Base-by-base conservation (phyloP, 2,888 invertebrate species). In the Drosophila heteroneura region DNA sequence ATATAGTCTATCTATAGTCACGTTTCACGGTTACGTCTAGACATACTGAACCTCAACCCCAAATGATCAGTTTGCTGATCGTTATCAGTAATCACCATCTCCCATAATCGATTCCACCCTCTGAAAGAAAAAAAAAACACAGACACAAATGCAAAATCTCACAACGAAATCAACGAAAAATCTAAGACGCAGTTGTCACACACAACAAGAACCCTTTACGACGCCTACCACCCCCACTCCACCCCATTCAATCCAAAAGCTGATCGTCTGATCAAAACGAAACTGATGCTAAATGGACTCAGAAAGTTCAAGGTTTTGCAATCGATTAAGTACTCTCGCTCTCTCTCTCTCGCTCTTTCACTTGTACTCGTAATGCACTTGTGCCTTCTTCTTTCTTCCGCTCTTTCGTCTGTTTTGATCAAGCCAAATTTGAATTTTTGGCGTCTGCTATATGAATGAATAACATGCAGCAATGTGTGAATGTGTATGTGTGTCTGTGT, bases 271-370 rank as follows among this genome's bases (percentile, higher is more conserved):
- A 19, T 51, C 51, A 39, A 52, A 66, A 28, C 26, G 7, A 47
- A 47, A 47, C 51, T 33, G 54, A 16, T 67, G 77, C 39, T 76
- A 78, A 76, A 78, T 35, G 47, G 12, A 30, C 33, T 63, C 57
- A 60, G 74, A 79, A 74, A 82, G 80, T 80, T 80, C 80, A 80
- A 80, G 80, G 80, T 74, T 80, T 69, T 57, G 32, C 37, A 33
- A 61, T 78, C 82, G 74, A 54, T 82, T 69, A 73, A 61, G 26
- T 66, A 59, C 68, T 26, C 41, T 35, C 47, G 49, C 12, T 41
- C 57, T 16, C 54, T 28, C 56, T n/a, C 44, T 22, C 44, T n/a
- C 65, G 0, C 7, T 52, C 35, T 32, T 14, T 19, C 52, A 52
- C 22, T 52, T 47, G 47, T 16, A 26, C 2, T 47, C 47, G 16